Base-by-base conservation (phyloP, 2,113 vertebrate genomes). In the Malurus cyaneus region DNA sequence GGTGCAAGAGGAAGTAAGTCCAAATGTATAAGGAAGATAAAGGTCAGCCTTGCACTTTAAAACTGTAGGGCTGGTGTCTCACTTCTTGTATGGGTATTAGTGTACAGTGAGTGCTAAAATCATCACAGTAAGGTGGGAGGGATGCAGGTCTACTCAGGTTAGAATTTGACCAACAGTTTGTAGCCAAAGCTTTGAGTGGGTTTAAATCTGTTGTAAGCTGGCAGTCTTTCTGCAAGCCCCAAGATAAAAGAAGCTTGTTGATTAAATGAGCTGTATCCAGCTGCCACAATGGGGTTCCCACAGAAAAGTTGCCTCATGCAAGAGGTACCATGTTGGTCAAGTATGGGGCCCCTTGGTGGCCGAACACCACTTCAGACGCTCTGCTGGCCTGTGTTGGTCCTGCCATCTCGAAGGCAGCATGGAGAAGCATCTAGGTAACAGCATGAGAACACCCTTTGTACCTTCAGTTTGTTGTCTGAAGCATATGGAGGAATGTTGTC, bases 111-210 rank as follows among this genome's bases (percentile, higher is more conserved):
- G 12, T 72, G 1, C 15, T 50, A 1, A 61, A 93, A 32, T 66
- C 0, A 0, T 26, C 4, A 1, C 2, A 3, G 36, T 50, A 36
- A 36, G 9, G 39, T 2, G 2, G 42, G 66, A 59, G 52, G 53
- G 36, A 76, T 23, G 15, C 52, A 20, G 0, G 0, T 32, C 41
- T 85, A 71, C 39, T 86, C 12, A 8, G 71, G 21, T 54, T 80
- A 57, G 77, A 56, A 50, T 76, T 44, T 64, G 32, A 53, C 53
- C 50, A 17, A 13, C 6, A 41, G 9, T 65, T 86, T 42, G 23
- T 65, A 69, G 72, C 15, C 47, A 39, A 79, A 53, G 14, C 31
- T 50, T 25, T 36, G 32, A 80, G 52, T 1, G 0, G 50, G 15
- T 59, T 11, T 81, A 39, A 70, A 67, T 5, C 18, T 66, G 21